phyloP scores from a whole-genome alignment of 1,140 invertebrate genomes.

The Lordiphosa mommai region DNA sequence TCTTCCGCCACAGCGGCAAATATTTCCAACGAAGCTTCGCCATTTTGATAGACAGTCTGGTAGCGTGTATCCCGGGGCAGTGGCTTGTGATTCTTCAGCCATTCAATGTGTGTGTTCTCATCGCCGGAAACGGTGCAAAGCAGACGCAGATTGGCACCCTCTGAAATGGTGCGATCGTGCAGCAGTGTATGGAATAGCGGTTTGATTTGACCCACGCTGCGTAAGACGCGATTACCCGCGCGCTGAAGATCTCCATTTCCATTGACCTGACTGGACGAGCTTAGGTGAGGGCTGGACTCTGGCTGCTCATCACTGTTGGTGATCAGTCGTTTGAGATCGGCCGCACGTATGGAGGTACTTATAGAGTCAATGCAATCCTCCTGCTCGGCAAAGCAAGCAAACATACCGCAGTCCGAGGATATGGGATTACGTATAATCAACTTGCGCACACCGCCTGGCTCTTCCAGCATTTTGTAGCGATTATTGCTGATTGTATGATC shows the following conservation, averaged over 20 bases:
- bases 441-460: conserved; percentile 83
- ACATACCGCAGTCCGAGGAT: conserved; percentile 83
- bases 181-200: conserved; percentile 91
- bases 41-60: conserved; percentile 83
- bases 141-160: conserved; percentile 88
- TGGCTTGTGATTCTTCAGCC: conserved; percentile 89
- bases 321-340: conserved; percentile 64
- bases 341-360: conserved; percentile 49
- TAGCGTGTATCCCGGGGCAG: conserved; percentile 81
- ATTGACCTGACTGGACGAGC: conserved; percentile 28
- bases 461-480: conserved; percentile 82
- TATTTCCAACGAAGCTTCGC: conserved; percentile 89
- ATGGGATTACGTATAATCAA: conserved; percentile 83
- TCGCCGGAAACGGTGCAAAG: conserved; percentile 90
- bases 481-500: conserved; percentile 81
- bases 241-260: conserved; percentile 78
- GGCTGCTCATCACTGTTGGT: conserved; percentile 19
- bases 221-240: conserved; percentile 53
- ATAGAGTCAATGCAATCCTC: conserved; percentile 69
- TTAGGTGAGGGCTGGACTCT: neutral
- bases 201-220: conserved; percentile 80
- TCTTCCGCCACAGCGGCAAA: conserved; percentile 83
- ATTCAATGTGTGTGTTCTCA: conserved; percentile 88
- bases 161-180: conserved; percentile 87
- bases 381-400: conserved; percentile 84